A percentile compares a stretch with the other conserved stretches of the same genome.
Evolutionary conservation across 2,113 vertebrate species (phyloP).

Genomic region (Esox niger): DNA sequence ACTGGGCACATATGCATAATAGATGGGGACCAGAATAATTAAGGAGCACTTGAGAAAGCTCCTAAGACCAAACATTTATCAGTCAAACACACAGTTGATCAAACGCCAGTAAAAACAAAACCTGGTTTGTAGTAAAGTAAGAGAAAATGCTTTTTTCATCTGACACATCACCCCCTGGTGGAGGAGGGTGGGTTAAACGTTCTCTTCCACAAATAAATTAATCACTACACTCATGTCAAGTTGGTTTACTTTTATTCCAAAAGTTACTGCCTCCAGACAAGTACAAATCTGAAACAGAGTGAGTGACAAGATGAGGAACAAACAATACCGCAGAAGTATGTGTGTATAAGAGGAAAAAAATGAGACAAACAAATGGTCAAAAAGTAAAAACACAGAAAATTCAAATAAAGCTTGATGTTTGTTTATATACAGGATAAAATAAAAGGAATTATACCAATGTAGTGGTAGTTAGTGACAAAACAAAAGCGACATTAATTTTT

Average conservation of each 20-base stretch:
- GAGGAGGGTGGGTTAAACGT: not conserved
- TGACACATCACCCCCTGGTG: slow-evolving; percentile 52
- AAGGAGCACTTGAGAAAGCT: too few species aligned
- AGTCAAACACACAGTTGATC: too few species aligned
- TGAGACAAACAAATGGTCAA: slow-evolving; percentile 82
- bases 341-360: slow-evolving; percentile 78
- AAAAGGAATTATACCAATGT: slow-evolving; percentile 97
- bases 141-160: not conserved
- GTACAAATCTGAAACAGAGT: slow-evolving; percentile 99
- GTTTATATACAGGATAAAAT: slow-evolving; percentile 84
- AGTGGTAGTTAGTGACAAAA: slow-evolving; percentile 92
- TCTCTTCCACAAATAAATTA: not conserved
- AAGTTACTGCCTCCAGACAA: slow-evolving; percentile 99
- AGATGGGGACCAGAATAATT: too few species aligned
- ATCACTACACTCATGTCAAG: slow-evolving; percentile 58
- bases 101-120: too few species aligned
- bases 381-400: slow-evolving; percentile 87
- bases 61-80: too few species aligned
- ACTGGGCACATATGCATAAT: too few species aligned
- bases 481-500: slow-evolving; percentile 90
- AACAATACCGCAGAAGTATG: slow-evolving; percentile 93
- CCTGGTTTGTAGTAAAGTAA: too few species aligned
- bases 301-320: slow-evolving; percentile 95
- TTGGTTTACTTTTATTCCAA: slow-evolving; percentile 99
- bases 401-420: slow-evolving; percentile 89